Evolutionary conservation across 2,797 vertebrate species (phyloP).

Genomic region (Lycodopsis pacificus): DNA sequence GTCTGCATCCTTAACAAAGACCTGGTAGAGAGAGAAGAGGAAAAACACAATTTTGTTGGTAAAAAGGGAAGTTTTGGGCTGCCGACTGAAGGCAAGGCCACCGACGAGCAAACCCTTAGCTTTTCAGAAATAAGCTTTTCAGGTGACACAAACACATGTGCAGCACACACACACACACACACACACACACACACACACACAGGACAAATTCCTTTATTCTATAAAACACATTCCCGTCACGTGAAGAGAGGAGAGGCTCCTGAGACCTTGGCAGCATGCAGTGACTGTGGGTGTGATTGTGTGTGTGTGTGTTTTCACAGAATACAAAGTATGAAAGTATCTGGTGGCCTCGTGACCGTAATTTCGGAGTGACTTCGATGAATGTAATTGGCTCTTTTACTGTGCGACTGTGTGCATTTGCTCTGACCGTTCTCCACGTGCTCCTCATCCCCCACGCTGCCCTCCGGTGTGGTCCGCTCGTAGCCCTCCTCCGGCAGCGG

Average conservation of each 20-base stretch:
- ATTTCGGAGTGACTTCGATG: constrained; percentile 1
- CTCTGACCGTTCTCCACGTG: constrained; percentile 98
- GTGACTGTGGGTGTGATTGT: background rate
- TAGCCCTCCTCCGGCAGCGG: constrained; percentile 98
- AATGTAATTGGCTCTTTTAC: background rate
- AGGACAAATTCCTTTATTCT: constrained; percentile 43
- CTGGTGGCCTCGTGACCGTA: background rate
- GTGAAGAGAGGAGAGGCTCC: constrained; percentile 42
- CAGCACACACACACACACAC: constrained; percentile 21
- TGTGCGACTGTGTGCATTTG: constrained; percentile 12
- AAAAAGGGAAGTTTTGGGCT: constrained; percentile 44
- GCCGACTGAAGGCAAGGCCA: constrained; percentile 45
- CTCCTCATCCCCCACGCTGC: constrained; percentile 99
- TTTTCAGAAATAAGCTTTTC: constrained; percentile 16
- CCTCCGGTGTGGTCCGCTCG: constrained; percentile 97
- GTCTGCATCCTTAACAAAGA: constrained; percentile 45
- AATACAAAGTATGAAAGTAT: constrained; percentile 21
- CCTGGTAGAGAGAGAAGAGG: background rate
- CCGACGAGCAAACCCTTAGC: constrained; percentile 2
- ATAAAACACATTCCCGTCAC: constrained; percentile 41
- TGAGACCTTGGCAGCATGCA: constrained; percentile 49
- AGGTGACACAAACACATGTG: constrained; percentile 19
- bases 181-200: constrained; percentile 20
- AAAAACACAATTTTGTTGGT: constrained; percentile 38
- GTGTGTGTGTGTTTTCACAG: constrained; percentile 18